Percentiles rank a stretch among this genome's conserved stretches.
Conservation (phyloP, 2,113 vertebrate genomes). For the Taxidea taxus region DNA sequence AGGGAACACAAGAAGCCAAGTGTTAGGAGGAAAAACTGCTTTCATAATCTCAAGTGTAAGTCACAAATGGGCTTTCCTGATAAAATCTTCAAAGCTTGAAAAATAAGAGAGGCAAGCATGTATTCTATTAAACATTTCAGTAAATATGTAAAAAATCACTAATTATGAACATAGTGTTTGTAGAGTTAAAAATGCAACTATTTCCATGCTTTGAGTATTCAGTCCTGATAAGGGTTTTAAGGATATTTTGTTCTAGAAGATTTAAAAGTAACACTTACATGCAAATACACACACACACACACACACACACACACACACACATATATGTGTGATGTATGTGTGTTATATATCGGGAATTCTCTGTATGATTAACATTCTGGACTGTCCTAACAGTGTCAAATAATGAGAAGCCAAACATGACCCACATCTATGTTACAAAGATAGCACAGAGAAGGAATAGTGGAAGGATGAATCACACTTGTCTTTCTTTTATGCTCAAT, state of each 20-base stretch:
- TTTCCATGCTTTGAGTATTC: background rate
- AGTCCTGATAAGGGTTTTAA: conserved; percentile 9
- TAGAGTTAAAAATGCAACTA: background rate
- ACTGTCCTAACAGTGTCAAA: background rate
- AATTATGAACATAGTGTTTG: background rate
- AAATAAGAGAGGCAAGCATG: background rate
- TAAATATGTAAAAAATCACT: background rate
- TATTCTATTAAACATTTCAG: background rate
- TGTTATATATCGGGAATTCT: background rate
- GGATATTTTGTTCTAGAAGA: background rate
- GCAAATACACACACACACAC: background rate
- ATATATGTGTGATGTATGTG: background rate
- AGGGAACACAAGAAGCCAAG: background rate
- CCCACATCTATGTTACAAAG: background rate
- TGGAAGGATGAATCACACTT: background rate
- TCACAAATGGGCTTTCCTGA: background rate
- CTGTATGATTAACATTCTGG: background rate
- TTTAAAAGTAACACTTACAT: background rate
- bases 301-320: background rate
- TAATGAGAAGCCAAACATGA: background rate
- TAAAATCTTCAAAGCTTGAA: background rate
- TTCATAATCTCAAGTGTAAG: background rate
- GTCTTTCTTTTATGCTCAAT: background rate
- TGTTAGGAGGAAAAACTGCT: background rate
- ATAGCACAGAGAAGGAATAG: background rate